A percentile compares a stretch with the other conserved stretches of the same genome.
phyloP scores from a whole-genome alignment of 2,888 invertebrate species.

The Pollenia angustigena region DNA sequence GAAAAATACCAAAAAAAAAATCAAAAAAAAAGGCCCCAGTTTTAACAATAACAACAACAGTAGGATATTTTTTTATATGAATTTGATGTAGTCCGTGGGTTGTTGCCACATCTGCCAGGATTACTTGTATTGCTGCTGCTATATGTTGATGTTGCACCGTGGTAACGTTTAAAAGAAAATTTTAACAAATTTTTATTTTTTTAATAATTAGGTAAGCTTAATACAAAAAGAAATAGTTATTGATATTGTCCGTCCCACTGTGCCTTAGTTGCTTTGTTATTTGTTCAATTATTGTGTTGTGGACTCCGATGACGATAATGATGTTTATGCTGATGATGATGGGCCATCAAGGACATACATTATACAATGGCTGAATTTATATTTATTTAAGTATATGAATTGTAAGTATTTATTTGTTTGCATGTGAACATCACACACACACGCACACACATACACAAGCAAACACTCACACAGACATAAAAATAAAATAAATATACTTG shows the following conservation, averaged over 20 bases:
- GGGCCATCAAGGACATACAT: constrained; percentile 68
- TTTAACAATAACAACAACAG: constrained; percentile 40
- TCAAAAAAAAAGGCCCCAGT: constrained; percentile 36
- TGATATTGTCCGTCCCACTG: constrained; percentile 10
- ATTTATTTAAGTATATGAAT: constrained; percentile 52
- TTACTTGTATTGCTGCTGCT: not conserved
- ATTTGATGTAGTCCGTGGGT: constrained; percentile 17
- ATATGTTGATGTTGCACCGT: constrained; percentile 9
- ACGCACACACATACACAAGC: not conserved
- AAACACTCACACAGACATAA: not conserved
- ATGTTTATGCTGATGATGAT: constrained; percentile 52
- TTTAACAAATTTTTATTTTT: too few species aligned
- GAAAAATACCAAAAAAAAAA: constrained; percentile 15
- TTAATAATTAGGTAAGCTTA: too few species aligned
- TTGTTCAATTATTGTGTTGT: constrained; percentile 5
- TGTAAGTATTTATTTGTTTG: constrained; percentile 30
- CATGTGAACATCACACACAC: not conserved
- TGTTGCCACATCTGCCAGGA: constrained; percentile 23
- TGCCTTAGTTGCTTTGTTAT: not conserved
- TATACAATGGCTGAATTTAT: constrained; percentile 52
- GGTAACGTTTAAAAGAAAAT: not conserved
- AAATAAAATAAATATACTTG: not conserved
- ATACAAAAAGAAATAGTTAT: too few species aligned
- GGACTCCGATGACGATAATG: constrained; percentile 29
- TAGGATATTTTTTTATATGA: constrained; percentile 34